Evolutionary conservation across 2,113 vertebrate genomes (phyloP).

Genomic region (Lates calcarifer): DNA sequence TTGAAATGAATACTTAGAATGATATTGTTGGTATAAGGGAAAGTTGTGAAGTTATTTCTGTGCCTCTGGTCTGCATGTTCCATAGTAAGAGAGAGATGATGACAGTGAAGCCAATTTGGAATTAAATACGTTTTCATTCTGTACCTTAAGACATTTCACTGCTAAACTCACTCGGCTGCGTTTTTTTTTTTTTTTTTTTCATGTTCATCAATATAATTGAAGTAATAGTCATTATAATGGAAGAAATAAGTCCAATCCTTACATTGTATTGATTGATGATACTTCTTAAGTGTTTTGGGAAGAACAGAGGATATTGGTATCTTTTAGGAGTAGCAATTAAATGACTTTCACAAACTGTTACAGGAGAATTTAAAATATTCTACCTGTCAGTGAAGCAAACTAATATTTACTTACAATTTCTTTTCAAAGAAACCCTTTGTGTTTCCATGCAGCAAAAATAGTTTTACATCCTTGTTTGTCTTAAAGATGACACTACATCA

Average conservation of each 20-base stretch:
- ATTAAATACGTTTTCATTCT: not conserved
- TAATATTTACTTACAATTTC: not conserved
- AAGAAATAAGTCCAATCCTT: not conserved
- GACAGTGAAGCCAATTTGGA: not conserved
- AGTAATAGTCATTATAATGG: not conserved
- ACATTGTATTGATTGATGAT: not conserved
- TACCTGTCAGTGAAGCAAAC: not conserved
- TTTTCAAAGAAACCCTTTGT: not conserved
- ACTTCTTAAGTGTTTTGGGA: not conserved
- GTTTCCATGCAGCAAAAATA: not conserved
- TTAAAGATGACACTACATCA: not conserved
- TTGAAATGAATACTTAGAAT: not conserved
- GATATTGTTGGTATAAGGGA: not conserved
- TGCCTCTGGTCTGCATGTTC: not conserved
- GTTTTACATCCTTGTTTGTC: conserved; percentile 13
- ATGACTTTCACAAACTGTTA: not conserved
- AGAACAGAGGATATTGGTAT: not conserved
- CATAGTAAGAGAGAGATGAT: not conserved
- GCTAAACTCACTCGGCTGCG: too few species aligned
- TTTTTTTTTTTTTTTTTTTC: not conserved
- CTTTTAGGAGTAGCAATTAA: not conserved
- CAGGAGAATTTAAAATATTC: conserved; percentile 2
- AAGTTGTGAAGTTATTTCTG: not conserved
- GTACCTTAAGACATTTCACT: too few species aligned
- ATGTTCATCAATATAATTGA: not conserved